Percentiles rank a stretch among this genome's conserved stretches.
Conservation (phyloP, 2,113 vertebrate genomes). For the Procavia capensis region DNA sequence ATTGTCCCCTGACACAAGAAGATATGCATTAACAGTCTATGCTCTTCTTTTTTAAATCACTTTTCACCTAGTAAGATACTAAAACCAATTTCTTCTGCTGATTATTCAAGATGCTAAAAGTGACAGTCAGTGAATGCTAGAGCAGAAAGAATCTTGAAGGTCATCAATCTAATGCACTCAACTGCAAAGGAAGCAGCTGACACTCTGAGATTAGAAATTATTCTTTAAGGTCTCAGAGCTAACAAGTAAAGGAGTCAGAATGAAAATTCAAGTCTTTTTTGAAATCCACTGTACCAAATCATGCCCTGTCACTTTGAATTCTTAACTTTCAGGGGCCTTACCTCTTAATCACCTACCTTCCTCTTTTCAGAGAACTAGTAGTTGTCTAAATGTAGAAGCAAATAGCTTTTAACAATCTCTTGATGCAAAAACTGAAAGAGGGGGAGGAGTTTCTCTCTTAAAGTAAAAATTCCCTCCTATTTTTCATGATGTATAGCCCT, state of each 20-base stretch:
- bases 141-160: not conserved
- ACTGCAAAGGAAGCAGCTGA: not conserved
- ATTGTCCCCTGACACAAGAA: not conserved
- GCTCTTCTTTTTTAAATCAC: not conserved
- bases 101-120: not conserved
- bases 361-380: rapidly evolving
- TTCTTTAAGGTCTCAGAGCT: not conserved
- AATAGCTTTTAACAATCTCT: not conserved
- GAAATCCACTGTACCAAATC: not conserved
- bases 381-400: not conserved
- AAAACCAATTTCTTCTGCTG: not conserved
- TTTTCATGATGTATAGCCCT: not conserved
- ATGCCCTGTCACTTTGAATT: not conserved
- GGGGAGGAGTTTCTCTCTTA: conserved; percentile 28
- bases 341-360: not conserved
- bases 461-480: not conserved
- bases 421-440: not conserved
- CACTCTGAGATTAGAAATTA: not conserved
- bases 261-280: not conserved
- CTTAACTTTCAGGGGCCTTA: not conserved
- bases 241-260: not conserved
- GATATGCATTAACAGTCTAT: not conserved
- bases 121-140: not conserved
- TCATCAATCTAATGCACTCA: not conserved
- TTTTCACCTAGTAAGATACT: not conserved